phyloP scores from a whole-genome alignment of 2,797 vertebrate genomes.

The Coregonus suidteri region DNA sequence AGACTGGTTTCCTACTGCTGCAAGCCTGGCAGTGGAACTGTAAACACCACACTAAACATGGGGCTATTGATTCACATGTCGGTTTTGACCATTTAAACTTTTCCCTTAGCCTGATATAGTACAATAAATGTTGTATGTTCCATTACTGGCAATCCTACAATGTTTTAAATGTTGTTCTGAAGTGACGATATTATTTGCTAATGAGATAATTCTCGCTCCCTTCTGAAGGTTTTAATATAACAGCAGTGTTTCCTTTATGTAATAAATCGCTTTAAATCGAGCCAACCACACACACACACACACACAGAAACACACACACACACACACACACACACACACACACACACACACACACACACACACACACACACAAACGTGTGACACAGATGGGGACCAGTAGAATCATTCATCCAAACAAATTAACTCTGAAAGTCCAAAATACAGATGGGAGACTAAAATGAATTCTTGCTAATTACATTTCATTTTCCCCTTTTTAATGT shows the following conservation, averaged over 20 bases:
- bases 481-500: constrained; percentile 65
- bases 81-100: constrained; percentile 24
- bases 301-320: too few relatives aligned
- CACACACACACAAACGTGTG: constrained; percentile 9
- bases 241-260: constrained; percentile 55
- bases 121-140: constrained; percentile 26
- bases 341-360: too few relatives aligned
- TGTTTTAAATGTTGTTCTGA: constrained; percentile 28
- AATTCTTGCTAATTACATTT: constrained; percentile 79
- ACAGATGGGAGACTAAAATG: constrained; percentile 78
- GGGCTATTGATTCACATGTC: constrained; percentile 35
- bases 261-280: constrained; percentile 28
- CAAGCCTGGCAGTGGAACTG: constrained; percentile 40
- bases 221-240: constrained; percentile 59
- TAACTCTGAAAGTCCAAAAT: constrained; percentile 71
- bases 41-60: constrained; percentile 50
- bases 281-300: background rate
- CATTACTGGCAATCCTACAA: constrained; percentile 48
- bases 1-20: constrained; percentile 11
- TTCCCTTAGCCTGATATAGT: constrained; percentile 45
- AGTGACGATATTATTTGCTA: constrained; percentile 52
- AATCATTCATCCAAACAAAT: constrained; percentile 71
- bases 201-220: constrained; percentile 43
- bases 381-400: constrained; percentile 72
- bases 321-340: too few relatives aligned